Percentiles rank a stretch among this genome's conserved stretches.
phyloP scores from a whole-genome alignment of 2,113 vertebrate genomes.

The Phyllostomus discolor region DNA sequence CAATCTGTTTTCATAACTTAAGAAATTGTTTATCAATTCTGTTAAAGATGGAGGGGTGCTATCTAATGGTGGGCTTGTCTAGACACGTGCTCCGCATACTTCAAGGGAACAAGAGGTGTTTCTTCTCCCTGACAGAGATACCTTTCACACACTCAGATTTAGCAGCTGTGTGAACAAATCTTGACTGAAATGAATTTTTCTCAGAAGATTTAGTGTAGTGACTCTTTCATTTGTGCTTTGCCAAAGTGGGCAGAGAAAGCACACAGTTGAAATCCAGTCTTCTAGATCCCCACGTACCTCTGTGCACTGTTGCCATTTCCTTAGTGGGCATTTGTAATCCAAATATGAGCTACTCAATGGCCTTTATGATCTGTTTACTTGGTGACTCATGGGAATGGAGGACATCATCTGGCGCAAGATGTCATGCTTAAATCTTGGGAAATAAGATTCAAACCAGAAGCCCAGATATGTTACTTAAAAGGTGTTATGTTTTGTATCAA shows the following conservation, averaged over 20 bases:
- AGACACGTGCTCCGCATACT: not conserved
- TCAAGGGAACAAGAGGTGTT: not conserved
- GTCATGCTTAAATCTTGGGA: not conserved
- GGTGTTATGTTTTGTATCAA: not conserved
- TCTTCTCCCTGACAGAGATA: not conserved
- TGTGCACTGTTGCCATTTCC: not conserved
- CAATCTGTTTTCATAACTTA: not conserved
- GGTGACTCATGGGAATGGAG: not conserved
- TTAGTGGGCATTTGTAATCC: not conserved
- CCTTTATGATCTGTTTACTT: not conserved
- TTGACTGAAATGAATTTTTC: not conserved
- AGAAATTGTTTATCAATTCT: not conserved
- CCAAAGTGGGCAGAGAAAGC: not conserved
- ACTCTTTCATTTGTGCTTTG: not conserved
- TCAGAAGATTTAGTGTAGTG: not conserved
- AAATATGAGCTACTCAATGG: not conserved
- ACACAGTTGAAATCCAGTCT: not conserved
- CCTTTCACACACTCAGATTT: not conserved
- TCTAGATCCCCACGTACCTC: not conserved
- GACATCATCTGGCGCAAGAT: not conserved
- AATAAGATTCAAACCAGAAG: not conserved
- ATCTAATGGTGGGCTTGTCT: slow-evolving; percentile 21
- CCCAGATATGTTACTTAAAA: not conserved
- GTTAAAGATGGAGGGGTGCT: slow-evolving; percentile 14
- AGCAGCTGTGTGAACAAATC: not conserved